Base-by-base conservation (phyloP, 2,113 vertebrate genomes). In the Himantopus leucocephalus region DNA sequence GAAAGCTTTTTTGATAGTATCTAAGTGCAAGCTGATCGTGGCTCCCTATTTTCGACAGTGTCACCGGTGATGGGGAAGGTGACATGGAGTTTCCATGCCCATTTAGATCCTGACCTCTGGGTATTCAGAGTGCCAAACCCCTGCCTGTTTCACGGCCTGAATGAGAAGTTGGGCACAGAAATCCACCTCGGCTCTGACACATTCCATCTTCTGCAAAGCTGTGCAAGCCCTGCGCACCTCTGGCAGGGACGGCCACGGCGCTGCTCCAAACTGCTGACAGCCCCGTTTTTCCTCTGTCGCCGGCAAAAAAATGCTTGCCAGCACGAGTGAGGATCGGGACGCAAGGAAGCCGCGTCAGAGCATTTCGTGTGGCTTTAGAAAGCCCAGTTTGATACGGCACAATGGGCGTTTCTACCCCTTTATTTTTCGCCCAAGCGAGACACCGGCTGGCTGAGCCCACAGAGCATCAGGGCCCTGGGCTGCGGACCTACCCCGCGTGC, bases 81-180 rank as follows among this genome's bases (percentile, higher is more conserved):
- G 47, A 87, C 63, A 18, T 0, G 1, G 47, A 41, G 7, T 34
- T 87, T 52, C 34, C 4, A 2, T 21, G 10, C 12, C 24, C 9
- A 29, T 77, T 91, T 32, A 35, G 20, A 55, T 48, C 55, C 80
- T 50, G 55, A 83, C 43, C 34, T 62, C 39, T 16, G 55, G 27
- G 24, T 52, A 27, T 27, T 56, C 80, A 22, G 72, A 35, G 12
- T 10, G 27, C 35, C 9, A 24, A 63, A 48, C 10, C 19, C 4
- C 4, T 63, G 72, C 30, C 19, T 77, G 52, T 50, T 91, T 45
- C 66, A 20, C 21, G 41, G 24, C 8, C 56, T 34, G 47, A 41
- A 35, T 10, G n/a, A 85, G 41, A 59, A 81, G 29, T 24, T 77
- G 60, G 41, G 50, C 56, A 59, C 35, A 47, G 18, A 74, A 67